Evolutionary conservation across 2,113 vertebrate species (phyloP).

Genomic region (Nannospalax galili): DNA sequence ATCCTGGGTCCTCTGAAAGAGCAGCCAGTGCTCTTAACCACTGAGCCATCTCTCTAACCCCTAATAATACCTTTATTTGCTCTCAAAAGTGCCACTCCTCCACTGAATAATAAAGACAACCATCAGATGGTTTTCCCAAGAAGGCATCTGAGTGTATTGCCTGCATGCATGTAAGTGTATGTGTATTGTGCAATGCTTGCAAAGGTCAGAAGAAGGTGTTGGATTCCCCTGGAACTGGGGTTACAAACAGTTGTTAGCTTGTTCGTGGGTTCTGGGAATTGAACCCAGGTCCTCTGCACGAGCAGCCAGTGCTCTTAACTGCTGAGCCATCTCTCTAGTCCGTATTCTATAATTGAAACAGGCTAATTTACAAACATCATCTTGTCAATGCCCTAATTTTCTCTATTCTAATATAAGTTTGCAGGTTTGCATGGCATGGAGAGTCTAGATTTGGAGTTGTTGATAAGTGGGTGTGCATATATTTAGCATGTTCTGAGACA

Average conservation of each 20-base stretch:
- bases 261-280: too few relatives aligned
- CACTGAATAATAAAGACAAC: not conserved
- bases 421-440: not conserved
- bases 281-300: too few relatives aligned
- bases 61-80: not conserved
- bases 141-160: not conserved
- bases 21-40: too few relatives aligned
- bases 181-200: too few relatives aligned
- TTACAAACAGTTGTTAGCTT: too few relatives aligned
- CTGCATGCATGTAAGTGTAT: too few relatives aligned
- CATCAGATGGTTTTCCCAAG: not conserved
- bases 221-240: too few relatives aligned
- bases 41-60: too few relatives aligned
- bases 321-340: too few relatives aligned
- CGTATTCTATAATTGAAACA: not conserved
- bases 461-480: not conserved
- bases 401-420: not conserved
- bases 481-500: not conserved
- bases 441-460: not conserved
- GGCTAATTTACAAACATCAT: not conserved
- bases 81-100: not conserved
- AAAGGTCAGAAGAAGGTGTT: too few relatives aligned
- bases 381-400: not conserved
- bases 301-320: too few relatives aligned
- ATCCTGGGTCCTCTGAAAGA: too few relatives aligned